phyloP scores from a whole-genome alignment of 2,113 vertebrate species.

The Electrona antarctica region DNA sequence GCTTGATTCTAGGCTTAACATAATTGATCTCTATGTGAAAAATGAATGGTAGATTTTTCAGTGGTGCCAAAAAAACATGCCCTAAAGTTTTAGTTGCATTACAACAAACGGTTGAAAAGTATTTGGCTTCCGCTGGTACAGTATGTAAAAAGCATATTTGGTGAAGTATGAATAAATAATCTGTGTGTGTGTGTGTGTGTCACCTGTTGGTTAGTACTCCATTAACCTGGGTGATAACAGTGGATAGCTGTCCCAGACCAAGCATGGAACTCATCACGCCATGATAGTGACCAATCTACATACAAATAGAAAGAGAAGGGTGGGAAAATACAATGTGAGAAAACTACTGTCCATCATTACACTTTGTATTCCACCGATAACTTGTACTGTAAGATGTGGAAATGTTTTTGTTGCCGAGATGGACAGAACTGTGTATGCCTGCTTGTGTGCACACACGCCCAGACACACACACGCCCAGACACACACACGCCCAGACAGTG shows the following conservation, averaged over 20 bases:
- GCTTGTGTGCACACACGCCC: too few species aligned
- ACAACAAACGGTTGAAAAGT: not conserved
- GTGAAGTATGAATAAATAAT: not conserved
- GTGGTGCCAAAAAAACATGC: too few species aligned
- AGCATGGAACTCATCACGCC: constrained; percentile 97
- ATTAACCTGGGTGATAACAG: constrained; percentile 96
- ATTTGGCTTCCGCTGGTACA: not conserved
- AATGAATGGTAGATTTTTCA: too few species aligned
- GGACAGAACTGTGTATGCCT: too few species aligned
- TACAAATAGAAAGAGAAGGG: constrained; percentile 40
- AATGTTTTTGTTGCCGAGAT: too few species aligned
- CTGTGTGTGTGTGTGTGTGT: constrained; percentile 10
- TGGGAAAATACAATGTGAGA: constrained; percentile 3
- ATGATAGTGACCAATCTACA: constrained; percentile 94
- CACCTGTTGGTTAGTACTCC: constrained; percentile 95
- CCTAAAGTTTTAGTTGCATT: not conserved
- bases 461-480: not conserved
- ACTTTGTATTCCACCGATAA: too few species aligned
- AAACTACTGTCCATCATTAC: not conserved
- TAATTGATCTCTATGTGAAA: too few species aligned
- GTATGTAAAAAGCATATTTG: too few species aligned
- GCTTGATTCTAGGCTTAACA: too few species aligned
- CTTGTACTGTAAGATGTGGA: too few species aligned
- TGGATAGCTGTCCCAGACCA: constrained; percentile 94
- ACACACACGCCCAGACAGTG: too few species aligned